phyloP scores from a whole-genome alignment of 2,797 vertebrate genomes.

The Hydrolagus colliei region DNA sequence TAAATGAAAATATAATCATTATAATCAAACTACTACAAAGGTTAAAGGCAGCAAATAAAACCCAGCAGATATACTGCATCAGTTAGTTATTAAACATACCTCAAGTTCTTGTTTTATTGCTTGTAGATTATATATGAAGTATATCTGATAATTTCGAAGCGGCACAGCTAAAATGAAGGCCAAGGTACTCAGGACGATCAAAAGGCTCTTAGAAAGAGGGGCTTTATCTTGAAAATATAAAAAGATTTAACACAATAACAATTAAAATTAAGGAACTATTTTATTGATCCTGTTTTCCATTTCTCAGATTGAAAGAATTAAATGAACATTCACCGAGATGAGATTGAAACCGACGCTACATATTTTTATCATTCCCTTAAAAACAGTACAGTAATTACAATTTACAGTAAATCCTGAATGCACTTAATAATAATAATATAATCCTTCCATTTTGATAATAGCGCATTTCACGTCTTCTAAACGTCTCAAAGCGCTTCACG shows the following conservation, averaged over 20 bases:
- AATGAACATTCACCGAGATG: neutral
- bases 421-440: too few species aligned
- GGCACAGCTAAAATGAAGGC: conserved; percentile 72
- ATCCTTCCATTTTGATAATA: too few species aligned
- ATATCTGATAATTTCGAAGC: conserved; percentile 79
- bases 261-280: neutral
- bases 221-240: conserved; percentile 75
- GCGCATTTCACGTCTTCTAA: too few species aligned
- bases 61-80: neutral
- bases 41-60: too few species aligned
- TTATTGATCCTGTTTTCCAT: neutral
- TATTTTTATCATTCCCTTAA: neutral
- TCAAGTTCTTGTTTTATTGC: conserved; percentile 71
- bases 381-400: too few species aligned
- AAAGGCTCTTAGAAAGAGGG: conserved; percentile 83
- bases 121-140: conserved; percentile 78
- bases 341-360: neutral
- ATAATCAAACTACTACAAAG: neutral
- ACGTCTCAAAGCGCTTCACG: too few species aligned
- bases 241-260: conserved; percentile 6
- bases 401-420: too few species aligned
- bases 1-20: neutral
- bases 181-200: conserved; percentile 76
- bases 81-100: conserved; percentile 54
- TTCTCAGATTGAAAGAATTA: neutral